A percentile compares a stretch with the other conserved stretches of the same genome.
Evolutionary conservation across 1,140 invertebrate species (phyloP).

Genomic region (Drosophila takahashii): DNA sequence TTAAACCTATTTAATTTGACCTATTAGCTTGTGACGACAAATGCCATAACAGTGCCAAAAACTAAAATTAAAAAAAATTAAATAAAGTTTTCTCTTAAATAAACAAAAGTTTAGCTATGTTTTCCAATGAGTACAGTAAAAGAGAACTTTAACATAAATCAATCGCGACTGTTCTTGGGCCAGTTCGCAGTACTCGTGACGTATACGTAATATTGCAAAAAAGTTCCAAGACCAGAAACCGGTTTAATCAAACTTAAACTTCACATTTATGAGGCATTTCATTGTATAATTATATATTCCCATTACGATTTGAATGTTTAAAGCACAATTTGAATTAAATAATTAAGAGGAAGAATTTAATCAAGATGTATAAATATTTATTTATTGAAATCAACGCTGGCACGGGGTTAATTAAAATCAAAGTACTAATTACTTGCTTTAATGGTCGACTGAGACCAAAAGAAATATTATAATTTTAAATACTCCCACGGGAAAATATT

Average conservation of each 20-base stretch:
- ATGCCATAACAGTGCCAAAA: not conserved
- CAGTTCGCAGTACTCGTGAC: constrained; percentile 25
- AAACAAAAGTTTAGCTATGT: not conserved
- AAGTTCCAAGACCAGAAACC: constrained; percentile 36
- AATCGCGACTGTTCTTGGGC: constrained; percentile 3
- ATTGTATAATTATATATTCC: constrained; percentile 7
- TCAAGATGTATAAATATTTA: constrained; percentile 22
- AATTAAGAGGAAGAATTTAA: not conserved
- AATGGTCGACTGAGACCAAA: no score
- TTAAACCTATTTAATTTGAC: not conserved
- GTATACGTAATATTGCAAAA: constrained; percentile 59
- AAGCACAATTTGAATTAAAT: constrained; percentile 16
- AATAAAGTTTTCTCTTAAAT: constrained; percentile 6
- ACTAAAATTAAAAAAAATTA: no score
- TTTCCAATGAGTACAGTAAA: constrained; percentile 6
- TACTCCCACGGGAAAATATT: no score
- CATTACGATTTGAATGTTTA: constrained; percentile 38
- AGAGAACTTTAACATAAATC: not conserved
- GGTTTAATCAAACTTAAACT: constrained; percentile 43
- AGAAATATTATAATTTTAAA: no score
- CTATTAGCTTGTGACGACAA: constrained; percentile 16
- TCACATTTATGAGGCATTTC: constrained; percentile 21
- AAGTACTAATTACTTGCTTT: not conserved
- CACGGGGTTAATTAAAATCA: not conserved
- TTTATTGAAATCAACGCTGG: constrained; percentile 12